phyloP scores from a whole-genome alignment of 2,113 vertebrate species.

The Thalassarche chlororhynchos region DNA sequence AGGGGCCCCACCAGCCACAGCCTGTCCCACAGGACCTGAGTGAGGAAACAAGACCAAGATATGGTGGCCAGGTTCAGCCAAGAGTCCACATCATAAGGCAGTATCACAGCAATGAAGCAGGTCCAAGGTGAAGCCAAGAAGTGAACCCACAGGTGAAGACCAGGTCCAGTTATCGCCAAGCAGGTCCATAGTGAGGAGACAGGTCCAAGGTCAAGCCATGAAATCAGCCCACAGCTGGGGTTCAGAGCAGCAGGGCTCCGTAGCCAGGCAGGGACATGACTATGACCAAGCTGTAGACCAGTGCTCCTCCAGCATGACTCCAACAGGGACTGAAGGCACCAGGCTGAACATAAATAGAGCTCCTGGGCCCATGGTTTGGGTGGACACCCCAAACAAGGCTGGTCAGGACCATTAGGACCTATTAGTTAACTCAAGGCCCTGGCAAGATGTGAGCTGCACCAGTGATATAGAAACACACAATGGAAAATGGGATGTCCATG shows the following conservation, averaged over 20 bases:
- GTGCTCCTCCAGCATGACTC: neutral
- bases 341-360: neutral
- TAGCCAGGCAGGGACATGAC: neutral
- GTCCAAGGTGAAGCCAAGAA: neutral
- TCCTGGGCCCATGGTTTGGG: neutral
- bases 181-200: neutral
- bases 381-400: neutral
- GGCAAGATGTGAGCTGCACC: neutral
- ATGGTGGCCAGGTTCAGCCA: neutral
- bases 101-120: neutral
- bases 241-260: neutral
- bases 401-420: neutral
- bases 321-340: neutral
- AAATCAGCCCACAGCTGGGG: too few relatives aligned
- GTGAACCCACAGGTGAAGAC: neutral
- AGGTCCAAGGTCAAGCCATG: neutral
- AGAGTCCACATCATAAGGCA: neutral
- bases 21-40: neutral
- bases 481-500: accelerated
- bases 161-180: neutral
- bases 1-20: neutral
- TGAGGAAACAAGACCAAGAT: neutral
- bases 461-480: neutral
- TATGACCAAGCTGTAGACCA: neutral
- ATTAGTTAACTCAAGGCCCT: neutral